phyloP scores from a whole-genome alignment of 2,888 invertebrate genomes.

The Nymphalis c-album region DNA sequence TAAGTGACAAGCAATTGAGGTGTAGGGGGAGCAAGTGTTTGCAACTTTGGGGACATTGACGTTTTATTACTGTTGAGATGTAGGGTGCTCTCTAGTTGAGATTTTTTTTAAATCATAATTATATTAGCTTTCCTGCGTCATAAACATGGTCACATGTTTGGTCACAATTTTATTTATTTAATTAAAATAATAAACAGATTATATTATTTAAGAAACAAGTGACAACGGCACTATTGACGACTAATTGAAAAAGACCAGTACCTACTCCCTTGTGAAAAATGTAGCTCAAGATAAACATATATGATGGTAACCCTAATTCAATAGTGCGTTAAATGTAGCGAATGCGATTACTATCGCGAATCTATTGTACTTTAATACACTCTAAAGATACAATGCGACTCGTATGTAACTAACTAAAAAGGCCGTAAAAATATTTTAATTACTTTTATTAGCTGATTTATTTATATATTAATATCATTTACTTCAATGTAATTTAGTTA shows the following conservation, averaged over 20 bases:
- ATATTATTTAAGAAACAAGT: too few relatives aligned
- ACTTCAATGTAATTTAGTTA: too few relatives aligned
- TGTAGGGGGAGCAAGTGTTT: conserved; percentile 46
- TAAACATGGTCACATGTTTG: too few relatives aligned
- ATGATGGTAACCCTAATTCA: conserved; percentile 22
- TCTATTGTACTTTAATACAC: conserved; percentile 50
- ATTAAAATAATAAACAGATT: too few relatives aligned
- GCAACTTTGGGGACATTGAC: conserved; percentile 44
- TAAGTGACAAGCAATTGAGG: conserved; percentile 71
- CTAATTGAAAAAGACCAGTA: too few relatives aligned
- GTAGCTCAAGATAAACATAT: neutral
- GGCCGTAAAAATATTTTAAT: conserved; percentile 18
- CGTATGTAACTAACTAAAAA: conserved; percentile 4
- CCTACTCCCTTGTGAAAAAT: too few relatives aligned
- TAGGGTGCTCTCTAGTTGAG: neutral
- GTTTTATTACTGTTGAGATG: conserved; percentile 15
- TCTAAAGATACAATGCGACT: conserved; percentile 10
- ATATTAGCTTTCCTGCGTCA: neutral
- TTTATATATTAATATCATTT: too few relatives aligned
- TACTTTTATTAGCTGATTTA: neutral
- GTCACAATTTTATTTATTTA: too few relatives aligned
- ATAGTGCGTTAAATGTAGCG: conserved; percentile 43
- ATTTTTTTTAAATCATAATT: conserved; percentile 5
- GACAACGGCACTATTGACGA: too few relatives aligned
- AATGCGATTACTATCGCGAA: conserved; percentile 68